Evolutionary conservation across 2,888 invertebrate genomes (phyloP).

Genomic region (Oeneis ivallda): DNA sequence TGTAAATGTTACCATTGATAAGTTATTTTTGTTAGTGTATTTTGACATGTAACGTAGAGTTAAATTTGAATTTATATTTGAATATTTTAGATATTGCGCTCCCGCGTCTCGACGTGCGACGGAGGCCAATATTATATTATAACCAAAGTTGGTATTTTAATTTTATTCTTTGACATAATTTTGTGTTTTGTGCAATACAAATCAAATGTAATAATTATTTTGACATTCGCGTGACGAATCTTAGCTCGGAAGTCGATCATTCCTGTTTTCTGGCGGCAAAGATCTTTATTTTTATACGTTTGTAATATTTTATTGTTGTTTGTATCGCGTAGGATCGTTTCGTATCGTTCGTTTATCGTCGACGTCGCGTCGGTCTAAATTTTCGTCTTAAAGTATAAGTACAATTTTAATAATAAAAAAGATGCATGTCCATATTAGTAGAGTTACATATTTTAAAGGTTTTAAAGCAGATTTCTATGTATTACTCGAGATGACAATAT

Average conservation of each 20-base stretch:
- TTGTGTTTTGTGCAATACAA: conserved; percentile 43
- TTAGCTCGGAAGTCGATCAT: conserved; percentile 60
- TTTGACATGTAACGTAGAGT: conserved; percentile 33
- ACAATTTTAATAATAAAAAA: conserved; percentile 68
- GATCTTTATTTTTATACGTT: conserved; percentile 81
- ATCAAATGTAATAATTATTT: conserved; percentile 21
- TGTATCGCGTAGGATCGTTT: conserved; percentile 54
- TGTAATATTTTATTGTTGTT: conserved; percentile 52
- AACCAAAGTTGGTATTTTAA: conserved; percentile 59
- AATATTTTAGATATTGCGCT: conserved; percentile 30
- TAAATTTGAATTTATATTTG: conserved; percentile 35
- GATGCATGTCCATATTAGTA: conserved; percentile 73
- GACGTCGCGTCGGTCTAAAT: conserved; percentile 74
- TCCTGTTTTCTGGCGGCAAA: conserved; percentile 73
- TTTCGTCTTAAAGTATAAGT: conserved; percentile 70
- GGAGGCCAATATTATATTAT: conserved; percentile 48
- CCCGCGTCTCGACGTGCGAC: conserved; percentile 17
- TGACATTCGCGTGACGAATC: conserved; percentile 45
- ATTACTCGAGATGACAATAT: conserved; percentile 76
- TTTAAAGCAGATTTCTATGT: conserved; percentile 77
- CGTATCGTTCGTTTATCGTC: conserved; percentile 55
- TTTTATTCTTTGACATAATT: conserved; percentile 40
- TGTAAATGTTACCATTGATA: conserved; percentile 80
- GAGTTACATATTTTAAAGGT: conserved; percentile 71
- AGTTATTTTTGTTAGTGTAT: conserved; percentile 67